phyloP scores from a whole-genome alignment of 1,140 invertebrate species.

The Halesus radiatus region DNA sequence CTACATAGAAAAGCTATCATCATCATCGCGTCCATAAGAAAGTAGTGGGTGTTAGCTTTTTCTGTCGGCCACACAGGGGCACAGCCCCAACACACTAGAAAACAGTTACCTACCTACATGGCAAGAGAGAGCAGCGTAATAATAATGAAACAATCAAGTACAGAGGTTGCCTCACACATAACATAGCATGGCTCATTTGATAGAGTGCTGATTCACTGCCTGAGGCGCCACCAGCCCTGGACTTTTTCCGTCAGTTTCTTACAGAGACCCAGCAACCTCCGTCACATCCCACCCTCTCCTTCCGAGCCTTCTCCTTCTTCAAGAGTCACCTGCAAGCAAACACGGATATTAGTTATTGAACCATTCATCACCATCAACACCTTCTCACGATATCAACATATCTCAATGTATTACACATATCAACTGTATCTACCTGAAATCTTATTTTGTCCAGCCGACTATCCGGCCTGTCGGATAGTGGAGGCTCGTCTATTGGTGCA shows the following conservation, averaged over 20 bases:
- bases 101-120: conserved; percentile 38
- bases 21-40: conserved; percentile 9
- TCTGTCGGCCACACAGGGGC: conserved; percentile 17
- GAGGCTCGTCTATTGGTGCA: conserved; percentile 69
- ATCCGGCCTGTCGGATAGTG: conserved; percentile 66
- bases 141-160: conserved; percentile 51
- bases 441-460: conserved; percentile 75
- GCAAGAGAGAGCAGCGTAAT: conserved; percentile 57
- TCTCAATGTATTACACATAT: background rate
- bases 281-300: conserved; percentile 84
- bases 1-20: conserved; percentile 57
- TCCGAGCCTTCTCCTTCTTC: conserved; percentile 83
- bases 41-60: conserved; percentile 6
- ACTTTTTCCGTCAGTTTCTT: conserved; percentile 88
- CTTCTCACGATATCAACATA: background rate
- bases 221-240: conserved; percentile 83
- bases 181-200: conserved; percentile 39
- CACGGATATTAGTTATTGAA: background rate
- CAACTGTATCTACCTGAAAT: conserved; percentile 73
- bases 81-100: conserved; percentile 29
- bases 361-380: too few species aligned
- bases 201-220: conserved; percentile 69
- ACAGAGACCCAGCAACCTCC: conserved; percentile 87
- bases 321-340: conserved; percentile 80
- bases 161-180: conserved; percentile 46